phyloP scores from a whole-genome alignment of 92 coral and sea anemone genomes.

The Bergia puertoricense region DNA sequence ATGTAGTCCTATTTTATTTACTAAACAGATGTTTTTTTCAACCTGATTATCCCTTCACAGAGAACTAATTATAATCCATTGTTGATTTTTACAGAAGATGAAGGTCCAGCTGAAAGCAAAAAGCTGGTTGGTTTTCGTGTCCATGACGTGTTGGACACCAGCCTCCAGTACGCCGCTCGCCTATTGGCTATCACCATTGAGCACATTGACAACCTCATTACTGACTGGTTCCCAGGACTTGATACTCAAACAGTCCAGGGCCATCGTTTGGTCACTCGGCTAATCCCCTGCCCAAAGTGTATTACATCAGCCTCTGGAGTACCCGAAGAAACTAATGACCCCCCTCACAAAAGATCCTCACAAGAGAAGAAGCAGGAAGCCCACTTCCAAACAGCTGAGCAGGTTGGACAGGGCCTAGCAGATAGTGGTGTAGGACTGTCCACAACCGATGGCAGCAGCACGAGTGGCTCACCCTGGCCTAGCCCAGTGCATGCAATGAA shows the following conservation, averaged over 20 bases:
- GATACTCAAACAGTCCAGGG: slow-evolving; percentile 93
- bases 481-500: slow-evolving; percentile 77
- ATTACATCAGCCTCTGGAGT: slow-evolving; percentile 69
- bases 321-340: slow-evolving; percentile 32
- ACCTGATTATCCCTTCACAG: too few species aligned
- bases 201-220: slow-evolving; percentile 95
- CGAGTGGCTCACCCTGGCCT: slow-evolving; percentile 90
- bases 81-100: slow-evolving; percentile 43
- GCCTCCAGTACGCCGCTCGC: slow-evolving; percentile 89
- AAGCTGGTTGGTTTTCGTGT: slow-evolving; percentile 82
- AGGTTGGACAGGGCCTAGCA: slow-evolving; percentile 10
- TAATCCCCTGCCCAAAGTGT: slow-evolving; percentile 91
- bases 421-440: slow-evolving; percentile 80
- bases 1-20: too few species aligned
- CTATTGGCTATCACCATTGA: slow-evolving; percentile 83
- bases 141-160: slow-evolving; percentile 77
- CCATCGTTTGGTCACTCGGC: slow-evolving; percentile 88
- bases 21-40: too few species aligned
- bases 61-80: too few species aligned
- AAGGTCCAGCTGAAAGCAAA: slow-evolving; percentile 48
- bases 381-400: background rate
- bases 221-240: slow-evolving; percentile 99
- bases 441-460: slow-evolving; percentile 84
- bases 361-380: slow-evolving; percentile 32
- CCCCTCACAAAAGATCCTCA: slow-evolving; percentile 11